phyloP scores from a whole-genome alignment of 2,888 invertebrate genomes.

The Agrotis puta region DNA sequence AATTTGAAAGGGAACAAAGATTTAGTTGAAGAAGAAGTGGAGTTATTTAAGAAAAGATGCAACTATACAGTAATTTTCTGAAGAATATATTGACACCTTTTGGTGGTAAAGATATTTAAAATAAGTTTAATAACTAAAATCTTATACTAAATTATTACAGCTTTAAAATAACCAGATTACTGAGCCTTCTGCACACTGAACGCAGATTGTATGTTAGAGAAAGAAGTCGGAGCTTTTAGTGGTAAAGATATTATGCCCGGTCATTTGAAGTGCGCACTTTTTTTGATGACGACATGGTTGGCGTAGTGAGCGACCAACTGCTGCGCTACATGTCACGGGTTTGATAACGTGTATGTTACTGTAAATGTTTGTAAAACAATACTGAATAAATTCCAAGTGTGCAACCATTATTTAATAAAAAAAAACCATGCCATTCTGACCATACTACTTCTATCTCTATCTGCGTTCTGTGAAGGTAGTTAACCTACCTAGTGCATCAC shows the following conservation, averaged over 20 bases:
- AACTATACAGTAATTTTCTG: slow-evolving; percentile 76
- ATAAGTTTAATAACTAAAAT: slow-evolving; percentile 25
- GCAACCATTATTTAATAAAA: no score
- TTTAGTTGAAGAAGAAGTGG: slow-evolving; percentile 75
- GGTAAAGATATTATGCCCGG: no score
- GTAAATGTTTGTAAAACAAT: no score
- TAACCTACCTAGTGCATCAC: not conserved
- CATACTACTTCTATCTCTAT: not conserved
- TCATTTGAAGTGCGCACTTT: no score
- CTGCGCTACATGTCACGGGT: no score
- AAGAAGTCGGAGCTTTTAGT: not conserved
- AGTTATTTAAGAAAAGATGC: slow-evolving; percentile 76
- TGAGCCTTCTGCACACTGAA: slow-evolving; percentile 15
- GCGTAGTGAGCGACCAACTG: no score
- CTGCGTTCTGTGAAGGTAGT: slow-evolving; percentile 15
- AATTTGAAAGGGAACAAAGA: slow-evolving; percentile 86
- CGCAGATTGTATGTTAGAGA: slow-evolving; percentile 5
- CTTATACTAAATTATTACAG: slow-evolving; percentile 31
- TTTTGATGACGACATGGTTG: no score
- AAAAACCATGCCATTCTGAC: not conserved
- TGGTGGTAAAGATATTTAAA: slow-evolving; percentile 29
- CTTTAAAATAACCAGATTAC: slow-evolving; percentile 21
- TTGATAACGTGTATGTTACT: no score
- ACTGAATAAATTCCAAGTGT: no score
- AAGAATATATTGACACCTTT: slow-evolving; percentile 47